phyloP scores from a whole-genome alignment of 2,888 invertebrate genomes.

The Tricholauxania praeusta region DNA sequence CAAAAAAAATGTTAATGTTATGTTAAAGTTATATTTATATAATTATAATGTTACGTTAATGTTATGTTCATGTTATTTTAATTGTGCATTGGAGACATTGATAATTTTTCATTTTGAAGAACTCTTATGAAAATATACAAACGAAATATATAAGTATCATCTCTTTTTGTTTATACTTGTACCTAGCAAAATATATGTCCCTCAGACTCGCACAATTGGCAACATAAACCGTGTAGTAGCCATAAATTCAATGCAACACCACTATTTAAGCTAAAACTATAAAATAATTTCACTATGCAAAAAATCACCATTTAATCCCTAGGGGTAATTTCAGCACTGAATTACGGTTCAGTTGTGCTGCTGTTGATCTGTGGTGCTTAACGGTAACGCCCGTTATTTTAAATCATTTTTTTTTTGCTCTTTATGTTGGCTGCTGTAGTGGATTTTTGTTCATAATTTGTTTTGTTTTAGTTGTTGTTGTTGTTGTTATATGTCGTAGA shows the following conservation, averaged over 20 bases:
- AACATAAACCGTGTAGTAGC: background rate
- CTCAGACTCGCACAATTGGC: no score
- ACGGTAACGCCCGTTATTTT: conserved; percentile 56
- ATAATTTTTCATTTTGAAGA: no score
- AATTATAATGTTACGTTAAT: no score
- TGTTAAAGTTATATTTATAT: no score
- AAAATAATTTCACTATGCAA: conserved; percentile 1
- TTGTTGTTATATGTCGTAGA: background rate
- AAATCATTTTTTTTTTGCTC: conserved; percentile 20
- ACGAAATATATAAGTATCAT: no score
- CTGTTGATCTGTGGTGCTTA: conserved; percentile 59
- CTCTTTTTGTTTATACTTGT: no score
- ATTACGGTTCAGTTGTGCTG: conserved; percentile 30
- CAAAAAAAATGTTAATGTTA: no score
- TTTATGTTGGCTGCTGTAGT: conserved; percentile 19
- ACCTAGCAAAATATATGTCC: no score
- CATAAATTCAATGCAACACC: background rate
- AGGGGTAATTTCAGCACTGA: conserved; percentile 16
- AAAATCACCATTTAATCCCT: conserved; percentile 5
- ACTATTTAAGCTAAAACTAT: conserved; percentile 25
- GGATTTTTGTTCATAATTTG: conserved; percentile 44
- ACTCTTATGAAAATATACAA: no score
- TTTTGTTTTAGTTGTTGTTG: conserved; percentile 34
- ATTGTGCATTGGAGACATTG: no score
- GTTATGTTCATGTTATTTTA: no score